Base-by-base conservation (phyloP, 1,140 invertebrate species). In the Chionoecetes opilio region DNA sequence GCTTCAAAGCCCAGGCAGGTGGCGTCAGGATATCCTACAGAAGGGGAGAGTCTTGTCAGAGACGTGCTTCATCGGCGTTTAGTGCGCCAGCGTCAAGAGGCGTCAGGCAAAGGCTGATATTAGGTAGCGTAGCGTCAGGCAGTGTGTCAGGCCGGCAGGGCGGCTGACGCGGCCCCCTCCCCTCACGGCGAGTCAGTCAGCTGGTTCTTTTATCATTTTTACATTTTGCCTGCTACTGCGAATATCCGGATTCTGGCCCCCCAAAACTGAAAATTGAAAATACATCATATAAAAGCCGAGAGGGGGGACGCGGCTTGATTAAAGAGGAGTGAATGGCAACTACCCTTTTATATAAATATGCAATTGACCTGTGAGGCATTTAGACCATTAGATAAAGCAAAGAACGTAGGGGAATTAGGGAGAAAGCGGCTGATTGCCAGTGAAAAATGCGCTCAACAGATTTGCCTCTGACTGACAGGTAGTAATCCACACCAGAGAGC, bases 201-300 rank as follows among this genome's bases (percentile, higher is more conserved):
- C 89, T 95, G 94, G 89, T 95, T 95, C 94, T 95, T 95, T 95
- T 95, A 95, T 91, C 94, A 95, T 95, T 95, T 95, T 95, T 95
- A 85, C 94, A 95, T 95, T 95, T 95, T 92, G 94, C 94, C 84
- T 95, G 94, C 89, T 95, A 95, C 94, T 95, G 89, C 88, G 89
- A 92, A 91, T 92, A 95, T 95, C 94, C 94, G 94, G 94, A 91
- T 95, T 92, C 94, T 95, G 89, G 94, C 85, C 90, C 94, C 94
- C 94, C 90, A 85, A 87, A 95, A 89, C 90, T 95, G 94, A 95
- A 95, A 95, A 95, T 95, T 95, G 94, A 95, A 95, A 95, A 91
- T 95, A 95, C 90, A 95, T 95, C 94, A 95, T 95, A 95, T 92
- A 84, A 95, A 95, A 91, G 94, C 89, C 82, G 90, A 41, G 82